Base-by-base conservation (phyloP, 2,888 invertebrate genomes). In the Plusia festucae region DNA sequence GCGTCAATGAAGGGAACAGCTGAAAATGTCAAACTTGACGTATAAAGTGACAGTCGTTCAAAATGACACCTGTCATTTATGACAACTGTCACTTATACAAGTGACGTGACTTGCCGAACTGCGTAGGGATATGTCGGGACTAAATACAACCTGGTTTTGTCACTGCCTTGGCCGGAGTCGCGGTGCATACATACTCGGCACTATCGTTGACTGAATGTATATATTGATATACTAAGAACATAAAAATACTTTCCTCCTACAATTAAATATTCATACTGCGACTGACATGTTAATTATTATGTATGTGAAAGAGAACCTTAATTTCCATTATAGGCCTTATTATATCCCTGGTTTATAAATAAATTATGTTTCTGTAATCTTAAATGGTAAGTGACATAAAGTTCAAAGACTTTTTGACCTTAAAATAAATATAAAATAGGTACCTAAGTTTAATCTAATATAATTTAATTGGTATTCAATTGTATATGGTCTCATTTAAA, bases 401-500 rank as follows among this genome's bases (percentile, higher is more conserved):
- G 68, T 79, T 70, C 69, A 75, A 79, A 79, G 76, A 75, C 75
- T 79, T 73, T 57, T 56, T 68, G 59, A 73, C 65, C 64, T 67
- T 59, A 68, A 62, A 61, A 65, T 4, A 34, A 66, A 74, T 49
- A 74, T 76, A 62, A 63, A 49, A 46, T 78, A 76, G 69, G 73
- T 76, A 70, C 73, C 68, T 79, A 76, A 79, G 65, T 73, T 62
- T 71, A 65, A 68, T 71, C 54, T 66, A 62, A 68, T 76, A 74
- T 67, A 70, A 63, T 49, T 69, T 67, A 72, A 75, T 70, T 78
- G 59, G 77, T 81, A 78, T 78, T 80, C 65, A 68, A 75, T 62
- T 81, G 72, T 78, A 79, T 65, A 76, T 81, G 81, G 81, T 82
- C 81, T 82, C 81, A 82, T 81, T 62, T 75, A 78, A 67, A 2